phyloP scores from a whole-genome alignment of 2,797 vertebrate genomes.

The Columba guinea region DNA sequence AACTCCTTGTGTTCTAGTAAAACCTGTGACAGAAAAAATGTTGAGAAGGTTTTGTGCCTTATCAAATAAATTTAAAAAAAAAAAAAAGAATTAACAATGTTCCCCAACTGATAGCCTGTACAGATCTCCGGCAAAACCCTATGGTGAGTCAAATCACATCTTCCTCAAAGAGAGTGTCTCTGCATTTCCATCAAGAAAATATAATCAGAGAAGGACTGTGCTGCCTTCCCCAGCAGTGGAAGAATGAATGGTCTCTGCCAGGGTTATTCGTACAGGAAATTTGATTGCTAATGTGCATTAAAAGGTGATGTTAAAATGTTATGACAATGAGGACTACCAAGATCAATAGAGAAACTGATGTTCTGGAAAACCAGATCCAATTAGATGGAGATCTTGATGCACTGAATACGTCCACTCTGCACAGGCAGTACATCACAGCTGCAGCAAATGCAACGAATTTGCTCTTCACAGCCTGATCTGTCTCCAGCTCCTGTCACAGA shows the following conservation, averaged over 20 bases:
- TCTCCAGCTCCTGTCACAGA: not conserved
- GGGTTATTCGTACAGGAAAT: not conserved
- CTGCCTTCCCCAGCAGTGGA: not conserved
- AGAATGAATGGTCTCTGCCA: not conserved
- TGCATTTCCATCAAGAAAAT: not conserved
- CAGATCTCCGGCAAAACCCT: not conserved
- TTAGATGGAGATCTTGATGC: not conserved
- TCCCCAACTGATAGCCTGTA: not conserved
- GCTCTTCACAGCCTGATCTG: not conserved
- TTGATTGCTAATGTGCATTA: not conserved
- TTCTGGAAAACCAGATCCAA: constrained; percentile 19
- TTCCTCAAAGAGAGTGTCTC: not conserved
- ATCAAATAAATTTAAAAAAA: not conserved
- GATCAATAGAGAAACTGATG: constrained; percentile 9
- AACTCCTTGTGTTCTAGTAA: not conserved
- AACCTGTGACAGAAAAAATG: not conserved
- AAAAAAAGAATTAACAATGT: not conserved
- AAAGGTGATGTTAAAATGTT: constrained; percentile 13
- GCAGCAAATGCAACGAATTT: not conserved
- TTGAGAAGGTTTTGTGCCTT: not conserved
- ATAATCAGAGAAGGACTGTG: not conserved
- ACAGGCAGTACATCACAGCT: not conserved
- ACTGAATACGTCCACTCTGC: not conserved
- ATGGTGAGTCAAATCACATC: not conserved
- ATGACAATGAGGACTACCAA: not conserved